Evolutionary conservation across 2,797 vertebrate genomes (phyloP).

Genomic region (Sebastes miniatus): DNA sequence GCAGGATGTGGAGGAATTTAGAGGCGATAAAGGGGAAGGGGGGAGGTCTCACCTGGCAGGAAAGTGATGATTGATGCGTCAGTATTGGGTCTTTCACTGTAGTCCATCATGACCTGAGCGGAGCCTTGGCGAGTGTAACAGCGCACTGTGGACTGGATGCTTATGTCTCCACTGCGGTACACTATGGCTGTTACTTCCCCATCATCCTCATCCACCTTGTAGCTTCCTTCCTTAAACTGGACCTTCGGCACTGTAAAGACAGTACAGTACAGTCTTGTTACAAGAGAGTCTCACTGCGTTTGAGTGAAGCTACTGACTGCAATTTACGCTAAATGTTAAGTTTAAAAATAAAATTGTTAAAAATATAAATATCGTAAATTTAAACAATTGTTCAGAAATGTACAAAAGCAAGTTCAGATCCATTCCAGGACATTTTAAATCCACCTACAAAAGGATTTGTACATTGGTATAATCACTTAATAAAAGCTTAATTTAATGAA

Average conservation of each 20-base stretch:
- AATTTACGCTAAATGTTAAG: neutral
- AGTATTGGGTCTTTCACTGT: constrained; percentile 85
- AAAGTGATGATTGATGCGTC: constrained; percentile 84
- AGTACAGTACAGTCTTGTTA: neutral
- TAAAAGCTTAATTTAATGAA: neutral
- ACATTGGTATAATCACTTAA: neutral
- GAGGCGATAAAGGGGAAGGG: neutral
- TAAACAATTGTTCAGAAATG: neutral
- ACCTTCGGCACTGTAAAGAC: constrained; percentile 82
- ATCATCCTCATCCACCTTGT: constrained; percentile 84
- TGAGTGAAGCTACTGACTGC: neutral
- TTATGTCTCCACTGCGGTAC: constrained; percentile 85
- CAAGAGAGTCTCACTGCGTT: neutral
- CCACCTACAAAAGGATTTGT: neutral
- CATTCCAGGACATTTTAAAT: neutral
- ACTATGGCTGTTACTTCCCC: constrained; percentile 75
- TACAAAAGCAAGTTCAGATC: neutral
- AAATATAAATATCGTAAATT: neutral
- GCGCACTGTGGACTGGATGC: constrained; percentile 78
- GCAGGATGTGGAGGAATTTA: neutral
- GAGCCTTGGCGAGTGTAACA: constrained; percentile 87
- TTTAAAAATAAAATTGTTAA: neutral
- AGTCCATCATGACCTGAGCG: constrained; percentile 88
- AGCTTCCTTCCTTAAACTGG: constrained; percentile 84
- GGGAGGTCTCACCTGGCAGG: constrained; percentile 78